Base-by-base conservation (phyloP, 37 sponge, comb jelly and placozoan species). In the Eunapius fragilis region DNA sequence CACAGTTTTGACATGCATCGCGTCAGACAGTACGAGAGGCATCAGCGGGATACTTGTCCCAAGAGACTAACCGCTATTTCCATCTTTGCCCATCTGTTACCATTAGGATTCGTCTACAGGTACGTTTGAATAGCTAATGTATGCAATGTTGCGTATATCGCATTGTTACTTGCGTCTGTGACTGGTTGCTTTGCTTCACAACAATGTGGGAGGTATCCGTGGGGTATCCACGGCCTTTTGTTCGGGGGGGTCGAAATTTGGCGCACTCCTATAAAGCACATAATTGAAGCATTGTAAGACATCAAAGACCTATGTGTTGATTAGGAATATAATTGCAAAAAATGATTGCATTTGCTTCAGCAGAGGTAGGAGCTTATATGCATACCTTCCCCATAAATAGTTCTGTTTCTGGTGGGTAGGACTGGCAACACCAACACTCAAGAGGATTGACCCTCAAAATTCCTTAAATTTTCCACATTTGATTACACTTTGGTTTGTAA, bases 41-140 rank as follows among this genome's bases (percentile, higher is more conserved):
- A n/a, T n/a, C n/a, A 85, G 13, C 10, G 36, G 13, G 35, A 35
- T 24, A 71, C 68, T 26, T 90, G 86, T 38, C 19, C 2, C 3
- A 85, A 70, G 77, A 80, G 81, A 37, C 70, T 85, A n/a, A 80
- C 30, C 0, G 0, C 74, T 26, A 36, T 41, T 0, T 68, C 86
- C 35, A 24, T 90, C 26, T 11, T 82, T 6, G 22, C 69, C 27
- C 90, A 90, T 69, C 10, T 76, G 17, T 1, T 90, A 31, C 31
- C 71, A 7, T 32, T 90, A 32, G 90, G 86, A 68, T 33, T 81
- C 1, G 76, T 90, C 49, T 90, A 90, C 27, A 50, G 90, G 90
- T 90, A 32, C 69, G 82, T 48, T 19, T 28, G n/a, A 2, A 30
- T 69, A 24, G 2, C 0, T 26, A 7, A 2, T 25, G 10, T 37